A percentile compares a stretch with the other conserved stretches of the same genome.
phyloP scores from a whole-genome alignment of 1,140 invertebrate genomes.

The Limonius californicus region DNA sequence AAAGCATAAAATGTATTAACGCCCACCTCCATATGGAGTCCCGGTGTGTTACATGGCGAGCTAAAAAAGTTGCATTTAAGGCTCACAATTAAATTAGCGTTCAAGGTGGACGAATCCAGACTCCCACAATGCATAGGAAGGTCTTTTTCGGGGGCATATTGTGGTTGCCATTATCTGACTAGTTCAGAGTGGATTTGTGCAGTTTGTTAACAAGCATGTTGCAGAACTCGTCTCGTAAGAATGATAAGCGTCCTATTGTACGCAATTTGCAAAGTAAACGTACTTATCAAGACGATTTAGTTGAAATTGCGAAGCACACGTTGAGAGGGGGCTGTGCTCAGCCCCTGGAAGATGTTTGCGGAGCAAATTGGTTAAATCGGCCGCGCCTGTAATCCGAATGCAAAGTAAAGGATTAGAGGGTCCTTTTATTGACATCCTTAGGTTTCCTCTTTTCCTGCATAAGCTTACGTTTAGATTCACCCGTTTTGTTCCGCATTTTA shows the following conservation, averaged over 20 bases:
- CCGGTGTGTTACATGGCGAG: too few species aligned
- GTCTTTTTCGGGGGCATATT: too few species aligned
- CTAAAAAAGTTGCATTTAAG: too few species aligned
- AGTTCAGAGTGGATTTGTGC: neutral
- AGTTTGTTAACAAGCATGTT: neutral
- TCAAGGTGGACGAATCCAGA: too few species aligned
- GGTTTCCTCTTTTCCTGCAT: constrained; percentile 8
- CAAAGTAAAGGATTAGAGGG: constrained; percentile 38
- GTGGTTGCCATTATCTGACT: too few species aligned
- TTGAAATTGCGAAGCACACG: constrained; percentile 12
- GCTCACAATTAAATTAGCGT: too few species aligned
- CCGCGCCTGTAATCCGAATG: constrained; percentile 36
- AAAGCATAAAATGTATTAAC: too few species aligned
- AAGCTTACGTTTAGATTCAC: constrained; percentile 20
- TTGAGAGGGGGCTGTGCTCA: neutral
- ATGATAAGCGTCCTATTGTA: constrained; percentile 31
- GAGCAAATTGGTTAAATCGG: constrained; percentile 39
- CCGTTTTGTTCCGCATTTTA: constrained; percentile 27
- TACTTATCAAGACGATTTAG: constrained; percentile 25
- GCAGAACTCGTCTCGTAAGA: neutral
- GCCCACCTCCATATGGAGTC: too few species aligned
- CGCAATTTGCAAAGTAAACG: constrained; percentile 32
- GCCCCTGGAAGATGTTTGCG: constrained; percentile 28
- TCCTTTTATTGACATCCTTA: constrained; percentile 35
- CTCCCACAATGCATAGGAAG: too few species aligned